Evolutionary conservation across 2,113 vertebrate genomes (phyloP), one percentile per base, ranked within the genome.

Genomic region (Colaptes auratus): DNA sequence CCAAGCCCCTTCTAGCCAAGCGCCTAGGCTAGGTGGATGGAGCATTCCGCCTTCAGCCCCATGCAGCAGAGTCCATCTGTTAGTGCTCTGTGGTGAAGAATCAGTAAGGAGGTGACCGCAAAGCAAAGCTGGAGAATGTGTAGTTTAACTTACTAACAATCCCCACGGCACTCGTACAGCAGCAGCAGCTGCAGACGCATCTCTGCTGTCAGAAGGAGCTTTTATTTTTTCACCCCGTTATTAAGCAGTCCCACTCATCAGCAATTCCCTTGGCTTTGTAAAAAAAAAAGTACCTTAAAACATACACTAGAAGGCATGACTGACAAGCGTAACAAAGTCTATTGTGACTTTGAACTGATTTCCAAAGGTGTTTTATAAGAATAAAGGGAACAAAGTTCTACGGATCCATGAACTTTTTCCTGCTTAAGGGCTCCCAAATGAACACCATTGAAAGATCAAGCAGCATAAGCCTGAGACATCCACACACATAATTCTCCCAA

Each of bases 301-400:
- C 71, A 91, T 66, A 91, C 36, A 42, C 90, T 76, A 87, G 8
- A 78, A 91, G 67, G 53, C 44, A 83, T 63, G 92, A 93, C 79
- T 93, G 87, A 90, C 94, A 95, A 89, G 86, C 25, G 19, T 74
- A 92, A 96, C 15, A 3, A 89, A 90, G 60, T 74, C 74, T 93
- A 46, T 73, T 63, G 35, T 64, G 70, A 19, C 91, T 96, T 88
- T 93, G 87, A 94, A 91, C 65, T 31, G 87, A 86, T 90, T 95
- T 82, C 83, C 64, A 82, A 74, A 85, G 64, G 60, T 67, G 48
- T 76, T 93, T 94, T 69, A 89, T 0, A 8, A 85, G 82, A 92
- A 86, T 46, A 87, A 93, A 86, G 42, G 33, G 67, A 92, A 82
- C 35, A 44, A 88, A 95, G 76, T 89, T 89, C 60, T 88, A 50